phyloP scores from a whole-genome alignment of 1,140 invertebrate species.

The Aleiodes sp. region DNA sequence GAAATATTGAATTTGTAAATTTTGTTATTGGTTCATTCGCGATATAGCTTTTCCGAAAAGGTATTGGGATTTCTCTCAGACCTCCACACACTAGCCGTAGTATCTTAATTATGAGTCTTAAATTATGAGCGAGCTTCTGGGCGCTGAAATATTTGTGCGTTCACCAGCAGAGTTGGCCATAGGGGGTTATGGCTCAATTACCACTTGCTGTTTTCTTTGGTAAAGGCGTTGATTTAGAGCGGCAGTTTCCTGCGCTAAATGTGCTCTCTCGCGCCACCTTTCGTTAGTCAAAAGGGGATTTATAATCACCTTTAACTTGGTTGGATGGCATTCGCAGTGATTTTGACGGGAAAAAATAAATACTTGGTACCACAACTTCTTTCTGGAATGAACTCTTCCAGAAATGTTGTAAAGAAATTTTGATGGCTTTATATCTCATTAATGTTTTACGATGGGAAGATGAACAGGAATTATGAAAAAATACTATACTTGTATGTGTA shows the following conservation, averaged over 20 bases:
- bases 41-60: background rate
- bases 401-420: background rate
- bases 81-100: conserved; percentile 25
- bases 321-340: too few species aligned
- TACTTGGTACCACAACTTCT: too few species aligned
- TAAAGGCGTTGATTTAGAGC: conserved; percentile 56
- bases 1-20: background rate
- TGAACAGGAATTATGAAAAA: background rate
- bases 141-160: conserved; percentile 60
- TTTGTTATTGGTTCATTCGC: background rate
- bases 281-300: conserved; percentile 24
- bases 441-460: background rate
- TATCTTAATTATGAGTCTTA: conserved; percentile 57
- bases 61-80: conserved; percentile 12
- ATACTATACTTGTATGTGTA: background rate
- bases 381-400: too few species aligned
- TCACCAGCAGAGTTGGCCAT: conserved; percentile 33
- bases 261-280: conserved; percentile 14
- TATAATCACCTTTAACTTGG: background rate
- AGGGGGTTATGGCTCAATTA: conserved; percentile 61
- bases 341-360: too few species aligned
- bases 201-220: conserved; percentile 59
- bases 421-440: background rate
- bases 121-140: conserved; percentile 54
- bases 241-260: conserved; percentile 39